Base-by-base conservation (phyloP, 2,113 vertebrate genomes). In the Erythrocercus mccallii region DNA sequence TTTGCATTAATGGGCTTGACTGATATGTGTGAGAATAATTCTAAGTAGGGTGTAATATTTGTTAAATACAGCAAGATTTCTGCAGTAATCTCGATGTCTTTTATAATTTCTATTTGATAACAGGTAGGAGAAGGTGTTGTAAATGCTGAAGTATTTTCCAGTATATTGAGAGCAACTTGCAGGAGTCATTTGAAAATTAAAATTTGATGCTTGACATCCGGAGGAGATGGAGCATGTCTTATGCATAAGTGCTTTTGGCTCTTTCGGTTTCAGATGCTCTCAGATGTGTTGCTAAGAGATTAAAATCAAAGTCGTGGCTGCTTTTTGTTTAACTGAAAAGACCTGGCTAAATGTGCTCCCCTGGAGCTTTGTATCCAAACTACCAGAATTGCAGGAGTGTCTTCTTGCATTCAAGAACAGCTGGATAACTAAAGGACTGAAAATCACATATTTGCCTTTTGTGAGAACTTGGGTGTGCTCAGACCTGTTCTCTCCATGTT, bases 1-100 rank as follows among this genome's bases (percentile, higher is more conserved):
- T 33, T 70, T 3, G 1, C 10, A 2, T 66, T 54, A 40, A 27
- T 33, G 14, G 12, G 12, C n/a, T 64, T 53, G 27, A 37, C 25
- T 37, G 27, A 18, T 47, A 12, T 0, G 0, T 9, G 1, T 38
- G 3, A 30, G 15, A 64, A 8, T 50, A 37, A 9, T 17, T 74
- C 33, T 15, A 24, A 83, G 28, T 23, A 33, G 17, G 5, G 7
- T 10, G 38, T 31, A 22, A 1, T 19, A 22, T 40, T 56, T 35
- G 44, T 90, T 61, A 69, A 80, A 35, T 25, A 5, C 1, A 6
- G 16, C 9, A 31, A 15, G 10, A 12, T 60, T 91, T 85, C 33
- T 92, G n/a, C 27, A 28, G n/a, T 12, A 12, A 15, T 57, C 12
- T 70, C 0, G 4, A 5, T 16, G 18, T 19, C 3, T 69, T 85